Evolutionary conservation across 1,140 invertebrate species (phyloP), one percentile per base, ranked within the genome.

Genomic region (Leptinotarsa undecemlineata): DNA sequence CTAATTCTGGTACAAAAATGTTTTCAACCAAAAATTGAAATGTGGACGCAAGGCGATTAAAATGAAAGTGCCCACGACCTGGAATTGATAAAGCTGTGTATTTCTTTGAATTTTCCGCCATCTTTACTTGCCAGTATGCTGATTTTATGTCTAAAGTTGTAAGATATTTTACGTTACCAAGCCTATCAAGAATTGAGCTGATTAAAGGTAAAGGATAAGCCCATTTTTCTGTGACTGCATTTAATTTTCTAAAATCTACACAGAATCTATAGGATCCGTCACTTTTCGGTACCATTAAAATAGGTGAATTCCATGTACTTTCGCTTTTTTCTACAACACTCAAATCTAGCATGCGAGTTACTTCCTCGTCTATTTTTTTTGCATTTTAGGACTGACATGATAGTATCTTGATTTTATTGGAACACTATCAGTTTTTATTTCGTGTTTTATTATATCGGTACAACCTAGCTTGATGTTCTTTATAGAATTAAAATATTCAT

Each of bases 21-120:
- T 74, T 68, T 26, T 26, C 23, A 42, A 83, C 81, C 69, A 85
- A 82, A 11, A 84, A 73, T 48, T 81, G 60, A 15, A 13, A 51
- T n/a, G 17, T 51, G 48, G 48, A 15, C 48, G 48, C 48, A 51
- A 15, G 17, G 17, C 48, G 13, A 51, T n/a, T 15, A 15, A 51
- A 15, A 15, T n/a, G 48, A 15, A 51, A 51, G 17, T 13, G 17
- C 48, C 48, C 17, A 15, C 17, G 48, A 51, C 48, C 13, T 51
- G 48, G 13, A 51, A 26, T n/a, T 13, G 48, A 13, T 4, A 51
- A 51, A 51, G 48, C 48, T 15, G 48, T 51, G 13, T 51, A 15
- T 51, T 51, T n/a, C 48, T n/a, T 13, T 15, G 48, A n/a, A n/a
- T 13, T 15, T 51, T 51, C 48, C 17, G 13, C 13, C 48, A 51